Percentiles rank a stretch among this genome's conserved stretches.
phyloP scores from a whole-genome alignment of 2,113 vertebrate species.

The Edolisoma coerulescens region DNA sequence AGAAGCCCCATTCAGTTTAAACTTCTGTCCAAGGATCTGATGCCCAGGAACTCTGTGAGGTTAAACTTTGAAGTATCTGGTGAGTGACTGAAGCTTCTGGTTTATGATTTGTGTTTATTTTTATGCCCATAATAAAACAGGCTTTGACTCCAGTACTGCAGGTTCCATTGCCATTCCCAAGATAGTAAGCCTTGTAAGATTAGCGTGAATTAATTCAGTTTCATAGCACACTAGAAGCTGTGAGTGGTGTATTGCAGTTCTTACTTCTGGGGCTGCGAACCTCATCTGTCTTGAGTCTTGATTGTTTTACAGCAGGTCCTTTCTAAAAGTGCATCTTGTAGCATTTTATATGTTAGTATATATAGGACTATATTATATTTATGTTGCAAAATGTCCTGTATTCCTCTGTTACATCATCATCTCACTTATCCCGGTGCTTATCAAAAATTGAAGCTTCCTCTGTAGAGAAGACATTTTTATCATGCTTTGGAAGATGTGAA shows the following conservation, averaged over 20 bases:
- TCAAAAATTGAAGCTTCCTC: background rate
- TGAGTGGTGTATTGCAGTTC: background rate
- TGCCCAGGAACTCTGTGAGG: slow-evolving; percentile 78
- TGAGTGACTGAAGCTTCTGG: slow-evolving; percentile 29
- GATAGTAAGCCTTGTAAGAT: background rate
- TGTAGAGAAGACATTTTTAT: background rate
- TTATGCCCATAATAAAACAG: background rate
- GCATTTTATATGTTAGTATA: background rate
- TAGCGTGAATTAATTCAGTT: background rate
- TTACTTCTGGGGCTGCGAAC: background rate
- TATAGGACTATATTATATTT: background rate
- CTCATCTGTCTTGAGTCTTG: background rate
- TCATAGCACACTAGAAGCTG: background rate
- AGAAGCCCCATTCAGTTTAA: slow-evolving; percentile 79
- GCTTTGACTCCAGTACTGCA: background rate
- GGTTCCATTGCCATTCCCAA: background rate
- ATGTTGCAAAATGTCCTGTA: background rate
- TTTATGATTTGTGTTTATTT: background rate
- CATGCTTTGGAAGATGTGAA: accelerated
- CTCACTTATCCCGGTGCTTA: background rate
- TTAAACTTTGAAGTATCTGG: slow-evolving; percentile 88
- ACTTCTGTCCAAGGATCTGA: slow-evolving; percentile 83
- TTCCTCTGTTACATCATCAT: background rate
- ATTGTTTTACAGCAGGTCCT: background rate
- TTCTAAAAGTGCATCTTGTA: background rate